A percentile compares a stretch with the other conserved stretches of the same genome.
Conservation (phyloP, 30 jellyfish, hydroid and myxozoan genomes). For the Nemopilema nomurai region DNA sequence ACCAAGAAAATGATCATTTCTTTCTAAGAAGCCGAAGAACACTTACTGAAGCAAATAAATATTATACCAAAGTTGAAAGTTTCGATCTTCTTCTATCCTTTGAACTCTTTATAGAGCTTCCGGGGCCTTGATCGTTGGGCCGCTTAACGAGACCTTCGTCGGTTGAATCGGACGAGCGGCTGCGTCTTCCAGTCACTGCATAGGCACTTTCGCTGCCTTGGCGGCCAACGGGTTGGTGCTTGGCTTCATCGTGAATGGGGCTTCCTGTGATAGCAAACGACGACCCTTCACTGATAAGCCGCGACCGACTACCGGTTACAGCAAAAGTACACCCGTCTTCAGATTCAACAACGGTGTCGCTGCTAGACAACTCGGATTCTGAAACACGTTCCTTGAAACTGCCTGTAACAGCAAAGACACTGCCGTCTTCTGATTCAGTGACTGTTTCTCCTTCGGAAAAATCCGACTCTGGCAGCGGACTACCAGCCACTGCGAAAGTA, state of each 20-base stretch:
- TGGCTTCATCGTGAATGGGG: background rate
- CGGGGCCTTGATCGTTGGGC: background rate
- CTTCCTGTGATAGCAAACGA: slow-evolving; percentile 51
- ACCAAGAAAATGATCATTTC: too few species aligned
- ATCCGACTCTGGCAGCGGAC: slow-evolving; percentile 3
- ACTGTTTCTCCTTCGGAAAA: slow-evolving; percentile 25
- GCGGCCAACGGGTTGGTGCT: slow-evolving; percentile 4
- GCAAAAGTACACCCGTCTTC: slow-evolving; percentile 38
- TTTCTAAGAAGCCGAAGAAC: too few species aligned
- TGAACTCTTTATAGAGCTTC: background rate
- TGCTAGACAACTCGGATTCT: slow-evolving; percentile 7
- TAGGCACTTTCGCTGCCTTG: slow-evolving; percentile 25
- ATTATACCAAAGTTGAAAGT: slow-evolving; percentile 49
- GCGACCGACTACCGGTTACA: slow-evolving; percentile 35
- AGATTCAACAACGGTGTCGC: slow-evolving; percentile 17
- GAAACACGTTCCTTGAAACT: slow-evolving; percentile 2
- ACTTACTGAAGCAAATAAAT: too few species aligned
- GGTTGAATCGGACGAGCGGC: slow-evolving; percentile 16
- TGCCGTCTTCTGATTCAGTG: slow-evolving; percentile 8
- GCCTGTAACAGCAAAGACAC: slow-evolving; percentile 31
- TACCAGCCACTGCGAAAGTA: slow-evolving; percentile 21
- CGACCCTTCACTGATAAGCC: slow-evolving; percentile 43
- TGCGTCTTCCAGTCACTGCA: slow-evolving; percentile 52
- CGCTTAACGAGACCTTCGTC: slow-evolving; percentile 6
- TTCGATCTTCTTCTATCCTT: background rate